phyloP scores from a whole-genome alignment of 2,888 invertebrate genomes.

The Petrophora chlorosata region DNA sequence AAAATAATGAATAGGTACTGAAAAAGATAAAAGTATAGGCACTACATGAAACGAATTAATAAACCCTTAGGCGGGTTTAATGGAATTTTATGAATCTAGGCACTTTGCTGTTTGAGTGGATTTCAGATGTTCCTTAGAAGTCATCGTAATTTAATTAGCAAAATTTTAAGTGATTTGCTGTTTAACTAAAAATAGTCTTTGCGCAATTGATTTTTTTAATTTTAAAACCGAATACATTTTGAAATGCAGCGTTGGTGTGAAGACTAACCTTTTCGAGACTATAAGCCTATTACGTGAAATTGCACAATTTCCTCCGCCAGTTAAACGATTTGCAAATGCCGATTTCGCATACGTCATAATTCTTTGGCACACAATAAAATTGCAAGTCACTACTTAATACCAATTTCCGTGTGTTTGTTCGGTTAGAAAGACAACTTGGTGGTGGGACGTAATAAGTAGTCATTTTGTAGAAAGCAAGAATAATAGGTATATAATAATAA shows the following conservation, averaged over 20 bases:
- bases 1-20: no score
- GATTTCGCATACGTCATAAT: constrained; percentile 82
- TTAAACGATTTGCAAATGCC: constrained; percentile 80
- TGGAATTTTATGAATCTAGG: no score
- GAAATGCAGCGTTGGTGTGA: constrained; percentile 1
- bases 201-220: no score
- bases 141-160: no score
- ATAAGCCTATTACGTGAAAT: constrained; percentile 76
- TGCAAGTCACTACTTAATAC: constrained; percentile 73
- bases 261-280: constrained; percentile 35
- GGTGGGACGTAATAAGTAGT: constrained; percentile 27
- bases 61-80: no score
- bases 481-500: no score
- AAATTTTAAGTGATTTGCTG: no score
- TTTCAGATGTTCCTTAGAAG: no score
- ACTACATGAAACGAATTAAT: no score
- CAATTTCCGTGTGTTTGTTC: constrained; percentile 64
- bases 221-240: neutral
- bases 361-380: constrained; percentile 80
- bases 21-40: no score
- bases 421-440: constrained; percentile 42
- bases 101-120: no score
- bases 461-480: constrained; percentile 22
- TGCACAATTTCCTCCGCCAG: constrained; percentile 79
- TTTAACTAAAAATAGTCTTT: no score